phyloP scores from a whole-genome alignment of 1,140 invertebrate species.

The Psilanteris sp. region DNA sequence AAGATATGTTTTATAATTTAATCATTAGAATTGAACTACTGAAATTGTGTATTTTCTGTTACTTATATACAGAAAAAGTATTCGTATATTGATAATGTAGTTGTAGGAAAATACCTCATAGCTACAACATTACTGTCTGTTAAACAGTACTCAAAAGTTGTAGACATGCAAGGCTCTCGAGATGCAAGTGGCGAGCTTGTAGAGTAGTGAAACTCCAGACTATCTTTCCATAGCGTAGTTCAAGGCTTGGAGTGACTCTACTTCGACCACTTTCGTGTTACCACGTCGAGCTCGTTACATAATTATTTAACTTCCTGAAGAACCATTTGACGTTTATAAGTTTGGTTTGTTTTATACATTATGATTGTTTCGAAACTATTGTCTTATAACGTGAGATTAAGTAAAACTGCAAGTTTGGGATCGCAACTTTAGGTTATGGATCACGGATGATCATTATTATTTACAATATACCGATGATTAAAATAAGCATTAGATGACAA shows the following conservation, averaged over 20 bases:
- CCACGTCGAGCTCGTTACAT: conserved; percentile 51
- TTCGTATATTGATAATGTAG: conserved; percentile 26
- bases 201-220: conserved; percentile 48
- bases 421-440: too few relatives aligned
- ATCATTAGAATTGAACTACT: too few relatives aligned
- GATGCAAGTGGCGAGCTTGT: conserved; percentile 51
- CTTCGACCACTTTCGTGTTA: conserved; percentile 55
- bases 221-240: conserved; percentile 48
- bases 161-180: conserved; percentile 52
- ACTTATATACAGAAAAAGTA: too few relatives aligned
- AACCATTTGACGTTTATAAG: conserved; percentile 39
- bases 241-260: conserved; percentile 55
- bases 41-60: too few relatives aligned
- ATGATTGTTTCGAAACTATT: conserved; percentile 19
- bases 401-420: too few relatives aligned
- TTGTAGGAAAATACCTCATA: conserved; percentile 16
- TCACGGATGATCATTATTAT: too few relatives aligned
- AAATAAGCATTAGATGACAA: too few relatives aligned
- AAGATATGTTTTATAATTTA: too few relatives aligned
- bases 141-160: conserved; percentile 61
- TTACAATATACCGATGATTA: too few relatives aligned
- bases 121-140: conserved; percentile 55
- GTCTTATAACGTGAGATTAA: too few relatives aligned
- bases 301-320: conserved; percentile 52
- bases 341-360: conserved; percentile 31